Conservation (phyloP, 2,113 vertebrate genomes). For the Parus major region DNA sequence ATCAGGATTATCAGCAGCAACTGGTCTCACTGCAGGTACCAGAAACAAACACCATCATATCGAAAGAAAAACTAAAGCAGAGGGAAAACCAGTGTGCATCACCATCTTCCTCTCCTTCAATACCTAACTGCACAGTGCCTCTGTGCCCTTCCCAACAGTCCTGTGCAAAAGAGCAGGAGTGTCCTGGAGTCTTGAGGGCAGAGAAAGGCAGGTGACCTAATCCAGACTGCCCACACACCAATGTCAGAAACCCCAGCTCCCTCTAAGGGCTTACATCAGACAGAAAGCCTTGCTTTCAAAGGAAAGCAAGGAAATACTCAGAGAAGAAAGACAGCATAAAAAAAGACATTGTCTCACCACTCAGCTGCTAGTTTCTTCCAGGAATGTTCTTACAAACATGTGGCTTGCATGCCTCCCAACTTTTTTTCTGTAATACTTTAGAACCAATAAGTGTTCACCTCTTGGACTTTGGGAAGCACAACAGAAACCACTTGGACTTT, state of each 20-base stretch:
- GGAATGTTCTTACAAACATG: not conserved
- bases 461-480: not conserved
- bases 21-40: not conserved
- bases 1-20: not conserved
- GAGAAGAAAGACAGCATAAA: not conserved
- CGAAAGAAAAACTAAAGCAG: not conserved
- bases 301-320: not conserved
- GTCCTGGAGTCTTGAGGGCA: rapidly evolving
- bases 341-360: rapidly evolving
- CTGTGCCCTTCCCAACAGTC: not conserved
- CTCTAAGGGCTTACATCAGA: not conserved
- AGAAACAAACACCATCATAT: not conserved
- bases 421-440: not conserved
- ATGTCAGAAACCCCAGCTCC: not conserved
- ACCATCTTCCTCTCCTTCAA: not conserved
- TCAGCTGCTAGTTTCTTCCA: not conserved
- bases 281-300: not conserved
- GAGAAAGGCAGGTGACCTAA: not conserved
- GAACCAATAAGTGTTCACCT: not conserved
- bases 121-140: not conserved
- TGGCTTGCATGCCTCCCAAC: rapidly evolving
- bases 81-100: not conserved
- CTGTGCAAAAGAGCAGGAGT: not conserved
- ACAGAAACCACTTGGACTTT: not conserved
- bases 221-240: too few relatives aligned